phyloP scores from a whole-genome alignment of 2,797 vertebrate species.

The Avahi laniger region DNA sequence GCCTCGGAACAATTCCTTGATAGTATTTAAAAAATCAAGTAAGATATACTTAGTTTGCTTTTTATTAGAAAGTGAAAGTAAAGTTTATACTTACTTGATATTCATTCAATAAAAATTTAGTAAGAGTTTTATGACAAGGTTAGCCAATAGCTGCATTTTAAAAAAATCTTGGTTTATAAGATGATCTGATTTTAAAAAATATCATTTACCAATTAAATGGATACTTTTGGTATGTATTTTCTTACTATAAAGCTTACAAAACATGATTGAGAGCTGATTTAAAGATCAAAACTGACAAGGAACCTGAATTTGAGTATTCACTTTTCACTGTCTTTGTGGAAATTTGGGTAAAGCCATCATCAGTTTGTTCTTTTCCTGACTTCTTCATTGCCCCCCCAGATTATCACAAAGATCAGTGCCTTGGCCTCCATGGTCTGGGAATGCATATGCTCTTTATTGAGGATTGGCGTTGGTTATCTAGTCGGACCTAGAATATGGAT shows the following conservation, averaged over 20 bases:
- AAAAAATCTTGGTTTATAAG: not conserved
- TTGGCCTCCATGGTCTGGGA: not conserved
- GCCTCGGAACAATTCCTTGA: not conserved
- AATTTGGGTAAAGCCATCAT: not conserved
- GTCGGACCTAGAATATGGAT: not conserved
- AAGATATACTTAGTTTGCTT: slow-evolving; percentile 9
- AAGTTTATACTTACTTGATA: not conserved
- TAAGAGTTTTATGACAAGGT: not conserved
- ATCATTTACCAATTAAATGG: not conserved
- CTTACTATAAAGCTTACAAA: not conserved
- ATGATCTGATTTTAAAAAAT: not conserved
- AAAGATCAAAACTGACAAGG: not conserved
- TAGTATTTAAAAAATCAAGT: not conserved
- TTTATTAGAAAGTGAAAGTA: slow-evolving; percentile 31
- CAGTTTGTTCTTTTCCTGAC: not conserved
- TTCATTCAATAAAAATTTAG: not conserved
- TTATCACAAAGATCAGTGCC: not conserved
- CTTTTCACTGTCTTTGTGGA: not conserved
- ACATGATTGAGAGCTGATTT: not conserved
- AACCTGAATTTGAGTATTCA: not conserved
- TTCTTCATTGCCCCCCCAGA: not conserved
- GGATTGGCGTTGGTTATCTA: not conserved
- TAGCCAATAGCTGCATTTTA: not conserved
- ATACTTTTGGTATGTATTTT: not conserved
- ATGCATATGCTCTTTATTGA: not conserved